These are phyloP conservation scores for Heliconius eleuchia DNA, from an alignment of 1,140 invertebrate species.

Conservation along the genomic window DNA sequence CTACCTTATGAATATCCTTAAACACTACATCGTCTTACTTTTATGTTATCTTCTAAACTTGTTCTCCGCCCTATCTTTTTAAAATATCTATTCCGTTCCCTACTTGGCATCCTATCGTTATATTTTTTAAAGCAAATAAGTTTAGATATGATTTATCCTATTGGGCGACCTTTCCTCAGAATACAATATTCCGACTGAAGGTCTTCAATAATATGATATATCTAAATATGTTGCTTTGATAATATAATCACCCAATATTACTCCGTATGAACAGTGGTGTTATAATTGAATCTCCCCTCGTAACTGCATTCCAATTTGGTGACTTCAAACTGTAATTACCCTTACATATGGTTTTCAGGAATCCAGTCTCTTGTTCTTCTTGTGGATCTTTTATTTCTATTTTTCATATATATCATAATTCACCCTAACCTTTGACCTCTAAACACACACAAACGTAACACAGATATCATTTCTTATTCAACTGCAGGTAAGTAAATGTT, in stretches of 20 bases:
- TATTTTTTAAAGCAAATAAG: constrained; percentile 54
- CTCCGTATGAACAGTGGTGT: constrained; percentile 64
- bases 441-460: constrained; percentile 19
- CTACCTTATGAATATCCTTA: constrained; percentile 16
- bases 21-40: constrained; percentile 18
- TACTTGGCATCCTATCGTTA: constrained; percentile 40
- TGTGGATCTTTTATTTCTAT: constrained; percentile 59
- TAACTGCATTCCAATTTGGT: constrained; percentile 82
- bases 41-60: constrained; percentile 18
- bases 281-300: constrained; percentile 78
- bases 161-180: constrained; percentile 63
- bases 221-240: constrained; percentile 55
- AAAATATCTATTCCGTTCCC: constrained; percentile 33
- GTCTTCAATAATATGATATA: constrained; percentile 52
- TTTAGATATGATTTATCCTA: constrained; percentile 42
- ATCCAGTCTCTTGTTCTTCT: constrained; percentile 76
- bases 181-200: constrained; percentile 63
- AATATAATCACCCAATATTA: constrained; percentile 46
- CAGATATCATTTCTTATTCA: constrained; percentile 29
- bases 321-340: constrained; percentile 81
- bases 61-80: constrained; percentile 27
- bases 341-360: constrained; percentile 69
- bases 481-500: neutral
- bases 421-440: constrained; percentile 36
- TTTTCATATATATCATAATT: constrained; percentile 47